These are phyloP conservation scores for Brachypteracias leptosomus DNA, from an alignment of 2,113 vertebrate genomes.

Conservation along the genomic window DNA sequence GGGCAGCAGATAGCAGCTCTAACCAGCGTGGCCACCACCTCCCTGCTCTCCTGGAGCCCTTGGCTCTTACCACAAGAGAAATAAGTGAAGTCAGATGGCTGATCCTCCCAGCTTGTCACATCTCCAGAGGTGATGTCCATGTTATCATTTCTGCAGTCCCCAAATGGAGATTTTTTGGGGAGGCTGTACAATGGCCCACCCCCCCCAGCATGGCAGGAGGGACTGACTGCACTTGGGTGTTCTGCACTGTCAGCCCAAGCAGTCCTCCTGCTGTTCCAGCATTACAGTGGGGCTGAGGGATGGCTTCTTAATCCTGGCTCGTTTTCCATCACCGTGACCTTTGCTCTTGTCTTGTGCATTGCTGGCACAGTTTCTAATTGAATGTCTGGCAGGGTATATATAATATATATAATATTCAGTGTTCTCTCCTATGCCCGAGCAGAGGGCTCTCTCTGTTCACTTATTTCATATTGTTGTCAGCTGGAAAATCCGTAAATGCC, in stretches of 20 bases:
- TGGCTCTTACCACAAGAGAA: not conserved
- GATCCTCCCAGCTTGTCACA: accelerated
- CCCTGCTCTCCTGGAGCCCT: not conserved
- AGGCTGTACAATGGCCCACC: not conserved
- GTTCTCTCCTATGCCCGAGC: not conserved
- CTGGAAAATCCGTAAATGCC: constrained; percentile 14
- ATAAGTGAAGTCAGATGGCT: accelerated
- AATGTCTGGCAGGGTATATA: not conserved
- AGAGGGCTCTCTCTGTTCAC: not conserved
- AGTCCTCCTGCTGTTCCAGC: not conserved
- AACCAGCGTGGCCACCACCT: not conserved
- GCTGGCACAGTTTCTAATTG: not conserved
- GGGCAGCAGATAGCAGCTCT: not conserved
- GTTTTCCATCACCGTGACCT: not conserved
- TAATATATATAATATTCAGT: not conserved
- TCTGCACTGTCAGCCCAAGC: not conserved
- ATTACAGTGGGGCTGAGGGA: not conserved
- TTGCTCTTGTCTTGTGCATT: accelerated
- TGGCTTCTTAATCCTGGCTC: not conserved
- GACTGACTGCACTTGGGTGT: not conserved
- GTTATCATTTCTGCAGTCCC: not conserved
- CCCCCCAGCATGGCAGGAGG: not conserved
- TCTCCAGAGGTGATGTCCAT: not conserved
- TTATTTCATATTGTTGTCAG: constrained; percentile 8
- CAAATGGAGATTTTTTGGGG: accelerated